Evolutionary conservation across 2,113 vertebrate species (phyloP), one percentile per base, ranked within the genome.

Genomic region (Protomyctophum bolini): DNA sequence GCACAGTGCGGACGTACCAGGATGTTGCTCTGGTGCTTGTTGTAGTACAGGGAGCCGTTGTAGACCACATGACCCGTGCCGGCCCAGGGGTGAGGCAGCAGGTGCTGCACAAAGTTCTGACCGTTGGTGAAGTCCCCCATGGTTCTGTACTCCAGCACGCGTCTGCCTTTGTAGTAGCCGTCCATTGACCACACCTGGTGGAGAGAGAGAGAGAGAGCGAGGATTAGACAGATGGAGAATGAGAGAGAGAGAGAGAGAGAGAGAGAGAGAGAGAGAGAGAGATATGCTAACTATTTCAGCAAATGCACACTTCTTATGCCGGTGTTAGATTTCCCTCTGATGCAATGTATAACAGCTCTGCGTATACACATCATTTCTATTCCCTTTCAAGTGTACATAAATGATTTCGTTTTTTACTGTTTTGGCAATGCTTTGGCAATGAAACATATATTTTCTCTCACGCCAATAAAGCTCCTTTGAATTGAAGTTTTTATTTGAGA

Each of bases 161-260:
- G 95, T 0, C 95, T 91, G 14, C 96, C 96, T 29, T 95, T 96
- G 72, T 94, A 96, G 86, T 96, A 98, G 0, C 97, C 97, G 0
- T 98, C 97, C 97, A 98, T 98, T 71, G 95, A 97, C 97, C 97
- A 98, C 11, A 98, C 95, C 97, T 98, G 21, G 0, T 0, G 58
- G 56, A 14, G 41, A 11, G 68, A 9, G 12, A 41, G 58, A 45
- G 59, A 46, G 33, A 9, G 28, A 46, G 33, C 6, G 28, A 11
- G 47, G n/a, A 21, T 21, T 21, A 21, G 61, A 12, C 1, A n/a
- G 63, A 8, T 21, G 21, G 21, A 21, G 21, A 21, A 21, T 21
- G 7, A 55, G 51, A 55, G 7, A 56, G 7, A 12, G 8, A 29
- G 54, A 21, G 12, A 94, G 94, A 83, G 33, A 41, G 10, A 15